Conservation (phyloP, 2,113 vertebrate genomes). For the Cricetomys ansorgei region DNA sequence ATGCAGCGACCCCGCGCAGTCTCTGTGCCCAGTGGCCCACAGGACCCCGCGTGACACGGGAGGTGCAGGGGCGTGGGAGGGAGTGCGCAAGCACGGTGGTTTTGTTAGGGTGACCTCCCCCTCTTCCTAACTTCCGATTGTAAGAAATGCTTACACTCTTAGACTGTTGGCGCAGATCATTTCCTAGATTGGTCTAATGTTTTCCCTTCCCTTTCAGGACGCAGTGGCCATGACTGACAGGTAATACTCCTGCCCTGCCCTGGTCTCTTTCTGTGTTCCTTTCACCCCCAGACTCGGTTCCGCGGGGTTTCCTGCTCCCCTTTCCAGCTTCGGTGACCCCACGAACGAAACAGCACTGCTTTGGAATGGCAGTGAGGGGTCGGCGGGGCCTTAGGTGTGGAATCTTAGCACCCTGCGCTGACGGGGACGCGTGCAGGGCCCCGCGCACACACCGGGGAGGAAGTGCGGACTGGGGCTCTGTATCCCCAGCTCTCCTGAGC, state of each 20-base stretch:
- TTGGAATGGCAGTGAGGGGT: background rate
- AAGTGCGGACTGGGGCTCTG: background rate
- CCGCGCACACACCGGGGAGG: background rate
- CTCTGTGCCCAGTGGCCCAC: background rate
- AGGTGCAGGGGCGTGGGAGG: background rate
- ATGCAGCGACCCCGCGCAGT: rapidly evolving
- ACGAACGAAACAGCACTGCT: background rate
- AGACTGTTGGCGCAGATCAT: background rate
- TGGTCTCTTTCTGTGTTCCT: slow-evolving; percentile 54
- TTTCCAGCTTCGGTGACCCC: background rate
- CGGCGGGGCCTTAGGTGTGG: background rate
- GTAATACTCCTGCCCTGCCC: slow-evolving; percentile 81
- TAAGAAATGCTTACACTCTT: background rate
- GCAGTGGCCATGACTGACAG: slow-evolving; percentile 92
- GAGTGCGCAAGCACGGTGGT: background rate
- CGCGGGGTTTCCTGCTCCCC: background rate
- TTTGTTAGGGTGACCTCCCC: background rate
- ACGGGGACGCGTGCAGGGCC: too few species aligned
- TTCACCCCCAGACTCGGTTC: background rate
- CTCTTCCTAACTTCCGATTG: background rate
- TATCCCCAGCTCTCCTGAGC: background rate
- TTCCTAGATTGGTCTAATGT: background rate
- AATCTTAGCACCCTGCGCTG: background rate
- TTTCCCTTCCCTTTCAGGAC: slow-evolving; percentile 85
- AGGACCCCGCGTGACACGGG: background rate